phyloP scores from a whole-genome alignment of 2,797 vertebrate species.

The Chrysocyon brachyurus region DNA sequence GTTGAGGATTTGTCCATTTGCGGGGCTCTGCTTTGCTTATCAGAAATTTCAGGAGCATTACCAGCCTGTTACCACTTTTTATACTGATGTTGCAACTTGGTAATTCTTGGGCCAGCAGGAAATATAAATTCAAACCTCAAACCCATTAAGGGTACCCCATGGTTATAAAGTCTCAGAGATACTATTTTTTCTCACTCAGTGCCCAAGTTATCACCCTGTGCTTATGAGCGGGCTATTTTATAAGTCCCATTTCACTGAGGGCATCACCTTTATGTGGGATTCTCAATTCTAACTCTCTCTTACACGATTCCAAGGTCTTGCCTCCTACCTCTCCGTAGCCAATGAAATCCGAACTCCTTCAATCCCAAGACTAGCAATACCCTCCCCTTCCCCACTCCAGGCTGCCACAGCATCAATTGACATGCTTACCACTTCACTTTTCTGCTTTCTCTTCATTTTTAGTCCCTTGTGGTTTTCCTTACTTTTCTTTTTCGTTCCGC shows the following conservation, averaged over 20 bases:
- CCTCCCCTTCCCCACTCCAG: too few species aligned
- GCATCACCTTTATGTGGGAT: background rate
- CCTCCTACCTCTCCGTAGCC: background rate
- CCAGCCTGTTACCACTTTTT: background rate
- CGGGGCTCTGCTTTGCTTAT: background rate
- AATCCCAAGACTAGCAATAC: background rate
- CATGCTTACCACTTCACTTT: background rate
- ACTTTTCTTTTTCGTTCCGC: background rate
- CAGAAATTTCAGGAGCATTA: background rate
- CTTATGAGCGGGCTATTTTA: background rate
- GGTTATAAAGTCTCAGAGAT: background rate
- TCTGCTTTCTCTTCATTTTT: background rate
- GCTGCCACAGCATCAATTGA: background rate
- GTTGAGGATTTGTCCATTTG: background rate
- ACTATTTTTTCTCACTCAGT: slow-evolving; percentile 14
- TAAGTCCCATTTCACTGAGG: background rate
- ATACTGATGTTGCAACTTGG: background rate
- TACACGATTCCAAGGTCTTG: background rate
- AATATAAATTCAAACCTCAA: slow-evolving; percentile 21
- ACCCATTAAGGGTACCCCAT: background rate
- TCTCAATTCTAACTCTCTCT: background rate
- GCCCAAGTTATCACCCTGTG: background rate
- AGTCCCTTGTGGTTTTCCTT: background rate
- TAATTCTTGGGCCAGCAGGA: slow-evolving; percentile 5
- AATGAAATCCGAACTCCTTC: background rate